Conservation (phyloP, 2,888 invertebrate species). For the Galerucella pusilla region DNA sequence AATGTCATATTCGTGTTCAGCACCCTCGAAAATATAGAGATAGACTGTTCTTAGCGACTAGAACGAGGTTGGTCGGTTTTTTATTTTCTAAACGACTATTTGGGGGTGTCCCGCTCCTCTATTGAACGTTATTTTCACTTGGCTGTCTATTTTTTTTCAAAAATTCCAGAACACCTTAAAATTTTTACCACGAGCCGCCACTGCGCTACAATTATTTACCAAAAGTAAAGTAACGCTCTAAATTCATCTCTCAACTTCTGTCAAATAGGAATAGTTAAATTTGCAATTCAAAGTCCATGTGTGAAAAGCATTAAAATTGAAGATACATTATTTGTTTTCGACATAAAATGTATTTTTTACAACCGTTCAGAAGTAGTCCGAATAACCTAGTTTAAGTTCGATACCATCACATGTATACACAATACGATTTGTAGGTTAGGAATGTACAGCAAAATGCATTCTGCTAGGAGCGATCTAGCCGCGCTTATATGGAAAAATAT, state of each 20-base stretch:
- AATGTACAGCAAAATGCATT: conserved; percentile 14
- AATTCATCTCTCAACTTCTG: not conserved
- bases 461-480: not conserved
- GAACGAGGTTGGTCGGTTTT: too few species aligned
- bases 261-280: not conserved
- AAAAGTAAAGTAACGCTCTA: not conserved
- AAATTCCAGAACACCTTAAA: too few species aligned
- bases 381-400: conserved; percentile 13
- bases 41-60: too few species aligned
- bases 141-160: too few species aligned
- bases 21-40: too few species aligned
- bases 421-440: conserved; percentile 24
- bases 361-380: not conserved
- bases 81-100: too few species aligned
- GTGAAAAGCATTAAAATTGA: not conserved
- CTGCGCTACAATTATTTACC: too few species aligned
- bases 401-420: conserved; percentile 14
- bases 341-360: not conserved
- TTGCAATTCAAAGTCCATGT: not conserved
- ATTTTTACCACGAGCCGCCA: too few species aligned
- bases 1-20: too few species aligned
- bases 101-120: too few species aligned
- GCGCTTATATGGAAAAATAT: not conserved
- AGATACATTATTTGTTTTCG: not conserved
- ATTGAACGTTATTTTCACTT: too few species aligned